These are phyloP conservation scores for Lanius ludovicianus DNA, from an alignment of 2,113 vertebrate genomes.

Conservation along the genomic window DNA sequence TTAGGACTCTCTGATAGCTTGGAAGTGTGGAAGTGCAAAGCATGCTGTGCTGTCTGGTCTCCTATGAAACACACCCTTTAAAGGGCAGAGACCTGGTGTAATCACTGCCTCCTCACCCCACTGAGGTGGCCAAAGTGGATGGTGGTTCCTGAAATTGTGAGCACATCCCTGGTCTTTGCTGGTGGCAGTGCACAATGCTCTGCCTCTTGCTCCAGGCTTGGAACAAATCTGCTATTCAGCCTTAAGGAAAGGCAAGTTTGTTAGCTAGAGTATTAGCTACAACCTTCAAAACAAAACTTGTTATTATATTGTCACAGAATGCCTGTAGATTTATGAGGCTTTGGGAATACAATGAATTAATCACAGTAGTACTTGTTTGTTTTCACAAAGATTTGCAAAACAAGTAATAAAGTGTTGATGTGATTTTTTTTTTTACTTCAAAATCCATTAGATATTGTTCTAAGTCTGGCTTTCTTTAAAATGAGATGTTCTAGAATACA, in stretches of 20 bases:
- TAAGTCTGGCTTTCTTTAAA: slow-evolving; percentile 12
- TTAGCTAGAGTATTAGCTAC: slow-evolving; percentile 34
- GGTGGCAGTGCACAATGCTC: background rate
- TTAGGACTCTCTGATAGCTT: background rate
- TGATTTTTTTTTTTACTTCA: background rate
- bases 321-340: slow-evolving; percentile 63
- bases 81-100: background rate
- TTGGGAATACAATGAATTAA: slow-evolving; percentile 70
- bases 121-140: background rate
- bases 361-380: slow-evolving; percentile 67
- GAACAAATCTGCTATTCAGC: background rate
- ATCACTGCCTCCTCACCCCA: background rate
- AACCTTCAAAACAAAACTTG: slow-evolving; percentile 64
- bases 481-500: background rate
- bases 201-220: background rate
- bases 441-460: slow-evolving; percentile 5
- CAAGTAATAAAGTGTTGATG: slow-evolving; percentile 31
- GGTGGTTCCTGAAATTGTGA: background rate
- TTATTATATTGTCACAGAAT: slow-evolving; percentile 56
- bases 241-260: slow-evolving; percentile 11
- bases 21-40: background rate
- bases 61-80: background rate
- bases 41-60: background rate
- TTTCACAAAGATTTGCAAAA: slow-evolving; percentile 62
- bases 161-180: background rate